Evolutionary conservation across 2,888 invertebrate genomes (phyloP), one percentile per base, ranked within the genome.

Genomic region (Diaprepes abbreviatus): DNA sequence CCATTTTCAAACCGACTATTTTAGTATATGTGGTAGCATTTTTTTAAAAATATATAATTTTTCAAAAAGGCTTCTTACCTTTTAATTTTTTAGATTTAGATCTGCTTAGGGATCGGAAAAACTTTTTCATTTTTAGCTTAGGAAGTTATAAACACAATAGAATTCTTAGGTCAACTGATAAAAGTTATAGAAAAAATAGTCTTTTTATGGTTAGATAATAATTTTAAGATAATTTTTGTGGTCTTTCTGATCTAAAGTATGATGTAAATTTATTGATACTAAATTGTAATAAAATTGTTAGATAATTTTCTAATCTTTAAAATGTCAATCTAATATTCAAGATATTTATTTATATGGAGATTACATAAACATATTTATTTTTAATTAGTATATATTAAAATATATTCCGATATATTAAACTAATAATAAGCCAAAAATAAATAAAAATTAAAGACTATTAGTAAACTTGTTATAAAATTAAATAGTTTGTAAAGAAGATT

Each of bases 221-320:
- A 19, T 9, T 43, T 43, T 19, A 43, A 19, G 19, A 17, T 36
- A 36, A 36, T 36, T 10, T 19, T 19, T 43, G 6, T 43, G 19
- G 43, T 43, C 7, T 16, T 16, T n/a, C 6, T 16, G 38, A 36
- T 36, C 12, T 38, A 12, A 43, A 19, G n/a, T 36, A 7, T 24
- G 12, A n/a, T n/a, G n/a, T n/a, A n/a, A n/a, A n/a, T 12, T 19
- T 43, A 43, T 43, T 12, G 43, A 7, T 19, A 43, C 19, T 43
- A 43, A 38, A 38, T 38, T 38, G 38, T 38, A 12, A 16, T 38
- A 6, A 16, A 43, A 43, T 17, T 43, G 43, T 43, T 43, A 43
- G 43, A 43, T 43, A 43, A 43, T 43, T 36, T 19, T 43, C 43
- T 43, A 43, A 17, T 43, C 17, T 7, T 38, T 5, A 43, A 43